phyloP scores from a whole-genome alignment of 2,113 vertebrate genomes.

The Leucopsar rothschildi region DNA sequence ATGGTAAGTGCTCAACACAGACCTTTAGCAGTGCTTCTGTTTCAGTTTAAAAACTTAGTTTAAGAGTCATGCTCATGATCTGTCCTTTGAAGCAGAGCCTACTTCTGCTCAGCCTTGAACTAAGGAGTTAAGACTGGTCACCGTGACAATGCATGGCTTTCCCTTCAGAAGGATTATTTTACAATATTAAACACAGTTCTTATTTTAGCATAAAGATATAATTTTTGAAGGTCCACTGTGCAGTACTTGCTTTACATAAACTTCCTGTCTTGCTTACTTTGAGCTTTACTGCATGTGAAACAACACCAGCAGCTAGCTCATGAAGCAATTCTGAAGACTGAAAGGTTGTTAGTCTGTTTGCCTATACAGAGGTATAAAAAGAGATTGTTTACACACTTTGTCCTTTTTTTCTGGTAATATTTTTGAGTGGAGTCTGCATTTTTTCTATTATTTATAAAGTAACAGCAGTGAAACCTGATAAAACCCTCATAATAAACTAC shows the following conservation, averaged over 20 bases:
- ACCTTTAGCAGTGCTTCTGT: background rate
- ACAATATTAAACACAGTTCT: background rate
- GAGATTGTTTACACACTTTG: background rate
- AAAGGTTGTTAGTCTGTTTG: background rate
- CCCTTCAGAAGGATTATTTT: background rate
- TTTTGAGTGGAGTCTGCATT: conserved; percentile 37
- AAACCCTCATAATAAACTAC: conserved; percentile 49
- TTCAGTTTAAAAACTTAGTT: background rate
- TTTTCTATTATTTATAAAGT: conserved; percentile 57
- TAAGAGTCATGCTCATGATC: background rate
- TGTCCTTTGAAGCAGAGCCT: background rate
- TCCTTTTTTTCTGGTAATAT: background rate
- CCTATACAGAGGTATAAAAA: background rate
- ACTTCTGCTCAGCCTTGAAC: background rate
- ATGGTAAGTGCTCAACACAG: background rate
- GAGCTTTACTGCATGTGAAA: background rate
- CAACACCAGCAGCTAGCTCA: background rate
- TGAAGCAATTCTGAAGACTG: background rate
- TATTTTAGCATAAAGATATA: background rate
- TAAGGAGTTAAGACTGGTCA: background rate
- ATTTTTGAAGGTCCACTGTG: background rate
- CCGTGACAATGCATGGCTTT: fast-evolving
- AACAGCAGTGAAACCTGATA: conserved; percentile 6
- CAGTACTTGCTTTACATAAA: background rate
- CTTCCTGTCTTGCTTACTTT: background rate